A percentile compares a stretch with the other conserved stretches of the same genome.
Conservation (phyloP, 2,797 vertebrate genomes). For the Mormyrus proboscirostris region DNA sequence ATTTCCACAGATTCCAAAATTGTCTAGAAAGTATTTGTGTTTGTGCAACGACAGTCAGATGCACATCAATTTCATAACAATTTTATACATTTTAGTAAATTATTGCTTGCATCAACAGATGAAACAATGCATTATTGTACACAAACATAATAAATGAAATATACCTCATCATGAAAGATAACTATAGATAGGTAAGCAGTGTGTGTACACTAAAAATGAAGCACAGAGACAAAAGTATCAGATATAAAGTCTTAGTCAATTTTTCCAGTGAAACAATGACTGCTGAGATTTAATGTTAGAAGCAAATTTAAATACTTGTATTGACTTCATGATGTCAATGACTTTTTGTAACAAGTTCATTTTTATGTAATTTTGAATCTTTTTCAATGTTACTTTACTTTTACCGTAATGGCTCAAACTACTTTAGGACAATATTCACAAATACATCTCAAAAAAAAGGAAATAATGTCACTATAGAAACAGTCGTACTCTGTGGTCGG, state of each 20-base stretch:
- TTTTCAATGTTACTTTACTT: not conserved
- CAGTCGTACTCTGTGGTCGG: not conserved
- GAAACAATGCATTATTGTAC: slow-evolving; percentile 14
- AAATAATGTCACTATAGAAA: not conserved
- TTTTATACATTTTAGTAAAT: not conserved
- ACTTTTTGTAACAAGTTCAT: not conserved
- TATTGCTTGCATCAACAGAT: slow-evolving; percentile 22
- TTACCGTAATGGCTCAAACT: not conserved
- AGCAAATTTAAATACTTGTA: not conserved
- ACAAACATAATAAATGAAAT: not conserved
- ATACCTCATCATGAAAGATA: slow-evolving; percentile 14
- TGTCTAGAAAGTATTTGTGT: slow-evolving; percentile 11
- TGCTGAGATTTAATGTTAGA: not conserved
- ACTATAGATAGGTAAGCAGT: slow-evolving; percentile 18
- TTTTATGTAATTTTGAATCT: not conserved
- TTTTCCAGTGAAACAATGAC: not conserved
- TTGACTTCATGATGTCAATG: not conserved
- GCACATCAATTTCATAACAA: slow-evolving; percentile 7
- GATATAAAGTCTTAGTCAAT: not conserved
- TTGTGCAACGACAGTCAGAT: not conserved
- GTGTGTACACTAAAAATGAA: not conserved
- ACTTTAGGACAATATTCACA: not conserved
- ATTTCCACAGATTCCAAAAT: not conserved
- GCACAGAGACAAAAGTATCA: not conserved
- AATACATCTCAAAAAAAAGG: not conserved